Percentiles rank a stretch among this genome's conserved stretches.
Evolutionary conservation across 1,140 invertebrate genomes (phyloP).

Genomic region (Macrocentrus cingulum): DNA sequence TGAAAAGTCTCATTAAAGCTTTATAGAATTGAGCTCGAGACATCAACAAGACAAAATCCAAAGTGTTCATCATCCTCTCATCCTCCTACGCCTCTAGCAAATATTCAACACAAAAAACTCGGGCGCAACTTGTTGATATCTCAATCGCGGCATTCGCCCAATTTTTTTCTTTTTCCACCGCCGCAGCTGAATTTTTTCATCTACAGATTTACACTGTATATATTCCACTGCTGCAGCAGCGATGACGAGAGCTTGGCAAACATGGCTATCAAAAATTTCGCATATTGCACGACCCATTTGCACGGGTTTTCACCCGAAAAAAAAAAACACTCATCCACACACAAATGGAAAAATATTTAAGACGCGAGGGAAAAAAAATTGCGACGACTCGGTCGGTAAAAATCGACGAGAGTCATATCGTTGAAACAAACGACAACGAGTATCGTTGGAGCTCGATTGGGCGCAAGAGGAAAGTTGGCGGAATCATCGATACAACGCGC

Average conservation of each 20-base stretch:
- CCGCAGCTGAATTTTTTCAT: constrained; percentile 17
- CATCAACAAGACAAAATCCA: constrained; percentile 15
- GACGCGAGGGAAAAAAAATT: background rate
- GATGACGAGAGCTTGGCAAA: constrained; percentile 21
- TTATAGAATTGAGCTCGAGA: constrained; percentile 15
- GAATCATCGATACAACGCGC: constrained; percentile 27
- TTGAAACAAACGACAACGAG: constrained; percentile 26
- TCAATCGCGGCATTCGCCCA: background rate
- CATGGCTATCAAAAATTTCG: constrained; percentile 17
- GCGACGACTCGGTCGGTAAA: constrained; percentile 24
- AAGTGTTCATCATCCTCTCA: background rate
- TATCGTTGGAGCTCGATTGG: constrained; percentile 28
- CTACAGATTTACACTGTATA: constrained; percentile 27
- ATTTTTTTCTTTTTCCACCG: background rate
- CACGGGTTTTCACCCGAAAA: background rate
- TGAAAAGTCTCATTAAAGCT: constrained; percentile 9
- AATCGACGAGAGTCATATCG: constrained; percentile 25
- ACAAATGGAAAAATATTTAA: constrained; percentile 7
- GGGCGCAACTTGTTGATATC: constrained; percentile 23
- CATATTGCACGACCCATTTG: constrained; percentile 27
- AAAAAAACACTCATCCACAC: background rate
- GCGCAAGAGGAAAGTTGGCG: constrained; percentile 26
- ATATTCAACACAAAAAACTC: background rate
- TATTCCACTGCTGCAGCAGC: too few species aligned
- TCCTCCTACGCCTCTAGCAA: background rate